These are phyloP conservation scores for Apamea crenata DNA, from an alignment of 2,888 invertebrate genomes.

Conservation along the genomic window DNA sequence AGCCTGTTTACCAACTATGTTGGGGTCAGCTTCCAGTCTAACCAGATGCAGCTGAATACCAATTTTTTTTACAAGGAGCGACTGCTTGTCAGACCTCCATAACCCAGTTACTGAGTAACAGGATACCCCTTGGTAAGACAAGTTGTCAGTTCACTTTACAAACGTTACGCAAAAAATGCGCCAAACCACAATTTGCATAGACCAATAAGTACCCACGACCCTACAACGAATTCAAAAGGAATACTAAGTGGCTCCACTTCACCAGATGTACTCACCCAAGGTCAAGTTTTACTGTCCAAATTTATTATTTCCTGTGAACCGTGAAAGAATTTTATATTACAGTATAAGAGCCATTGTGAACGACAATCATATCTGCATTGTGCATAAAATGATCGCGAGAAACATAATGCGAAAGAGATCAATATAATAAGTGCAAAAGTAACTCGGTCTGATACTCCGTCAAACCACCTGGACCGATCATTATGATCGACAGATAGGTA, in stretches of 20 bases:
- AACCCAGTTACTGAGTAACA: neutral
- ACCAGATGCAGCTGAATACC: neutral
- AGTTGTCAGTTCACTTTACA: neutral
- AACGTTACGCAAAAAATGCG: slow-evolving; percentile 5
- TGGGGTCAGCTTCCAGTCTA: neutral
- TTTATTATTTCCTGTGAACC: slow-evolving; percentile 73
- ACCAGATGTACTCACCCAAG: slow-evolving; percentile 63
- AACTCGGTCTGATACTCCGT: neutral
- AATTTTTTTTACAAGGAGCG: neutral
- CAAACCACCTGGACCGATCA: neutral
- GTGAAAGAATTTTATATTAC: slow-evolving; percentile 64
- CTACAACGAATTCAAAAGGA: slow-evolving; percentile 66
- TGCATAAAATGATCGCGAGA: slow-evolving; percentile 45
- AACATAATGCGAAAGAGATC: slow-evolving; percentile 17
- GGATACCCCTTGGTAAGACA: neutral
- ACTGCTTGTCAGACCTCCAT: neutral
- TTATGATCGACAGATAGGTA: neutral
- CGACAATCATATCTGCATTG: slow-evolving; percentile 57
- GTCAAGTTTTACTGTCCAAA: slow-evolving; percentile 69
- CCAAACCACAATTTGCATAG: slow-evolving; percentile 19
- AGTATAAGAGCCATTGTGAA: slow-evolving; percentile 51
- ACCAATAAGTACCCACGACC: slow-evolving; percentile 59
- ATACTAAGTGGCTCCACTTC: slow-evolving; percentile 64
- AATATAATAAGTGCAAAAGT: neutral
- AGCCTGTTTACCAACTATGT: neutral